Evolutionary conservation across 2,888 invertebrate species (phyloP), one percentile per base, ranked within the genome.

Genomic region (Drymonia ruficornis): DNA sequence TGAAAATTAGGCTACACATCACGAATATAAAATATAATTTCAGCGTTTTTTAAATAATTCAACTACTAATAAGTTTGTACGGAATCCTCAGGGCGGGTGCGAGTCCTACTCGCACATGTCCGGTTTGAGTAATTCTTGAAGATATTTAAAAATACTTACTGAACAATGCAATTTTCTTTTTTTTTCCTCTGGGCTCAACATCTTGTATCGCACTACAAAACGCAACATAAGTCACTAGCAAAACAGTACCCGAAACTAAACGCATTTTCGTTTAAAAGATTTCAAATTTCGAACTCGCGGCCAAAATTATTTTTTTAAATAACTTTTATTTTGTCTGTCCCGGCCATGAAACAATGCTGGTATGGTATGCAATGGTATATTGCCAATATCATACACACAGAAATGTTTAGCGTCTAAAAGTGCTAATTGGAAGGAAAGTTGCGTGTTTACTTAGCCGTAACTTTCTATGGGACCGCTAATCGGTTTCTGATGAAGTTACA

Each of bases 141-240:
- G n/a, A n/a, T n/a, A n/a, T n/a, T n/a, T n/a, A n/a, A n/a, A 36
- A 46, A 16, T 59, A 83, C 89, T 89, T 70, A 91, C 91, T 81
- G 51, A 83, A 81, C 11, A 89, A 58, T 23, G 83, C 89, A 40
- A 87, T 84, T 73, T 91, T 89, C 71, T 90, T 89, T 71, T 90
- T 89, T 71, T 89, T 91, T 18, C 89, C 89, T 71, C 89, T 79
- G 9, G 77, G 61, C 70, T 89, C 89, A 3, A 84, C 59, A 16
- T 71, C 65, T 40, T 73, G 71, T 2, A 55, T 53, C 2, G 78
- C 80, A 42, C 74, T 75, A 69, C 80, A 74, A 4, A 66, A 51
- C 31, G 67, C 59, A 31, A 79, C 48, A 50, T 56, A 70, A 36
- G 78, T 52, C 55, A 78, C 54, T 55, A 78, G 46, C 46, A 72